Evolutionary conservation across 2,797 vertebrate genomes (phyloP).

Genomic region (Melopsittacus undulatus): DNA sequence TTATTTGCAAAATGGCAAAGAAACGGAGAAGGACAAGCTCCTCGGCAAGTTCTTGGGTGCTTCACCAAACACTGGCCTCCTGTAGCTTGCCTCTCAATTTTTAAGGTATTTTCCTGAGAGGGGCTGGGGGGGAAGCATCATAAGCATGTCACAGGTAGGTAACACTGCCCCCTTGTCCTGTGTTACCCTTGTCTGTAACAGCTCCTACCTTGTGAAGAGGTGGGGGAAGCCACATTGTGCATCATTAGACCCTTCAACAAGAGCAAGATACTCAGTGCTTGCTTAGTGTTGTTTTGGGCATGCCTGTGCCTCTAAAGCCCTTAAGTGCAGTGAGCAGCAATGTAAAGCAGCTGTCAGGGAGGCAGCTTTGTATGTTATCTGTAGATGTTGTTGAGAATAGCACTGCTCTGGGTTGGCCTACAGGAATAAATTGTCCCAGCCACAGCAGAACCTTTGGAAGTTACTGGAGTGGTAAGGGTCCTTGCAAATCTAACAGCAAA

Average conservation of each 20-base stretch:
- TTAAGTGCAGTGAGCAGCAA: neutral
- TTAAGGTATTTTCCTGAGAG: neutral
- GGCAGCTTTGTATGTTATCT: neutral
- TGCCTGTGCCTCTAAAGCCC: neutral
- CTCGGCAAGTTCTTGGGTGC: neutral
- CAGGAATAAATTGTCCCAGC: neutral
- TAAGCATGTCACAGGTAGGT: neutral
- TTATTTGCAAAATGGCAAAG: neutral
- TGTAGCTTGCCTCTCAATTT: neutral
- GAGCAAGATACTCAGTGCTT: neutral
- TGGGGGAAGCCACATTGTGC: fast-evolving
- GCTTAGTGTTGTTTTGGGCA: neutral
- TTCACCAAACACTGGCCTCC: neutral
- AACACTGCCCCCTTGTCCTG: neutral
- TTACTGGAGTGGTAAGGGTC: neutral
- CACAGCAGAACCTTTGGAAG: neutral
- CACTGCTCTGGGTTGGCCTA: neutral
- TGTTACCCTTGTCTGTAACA: fast-evolving
- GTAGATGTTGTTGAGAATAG: neutral
- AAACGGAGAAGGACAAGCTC: neutral
- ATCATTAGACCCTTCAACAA: neutral
- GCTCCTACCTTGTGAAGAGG: neutral
- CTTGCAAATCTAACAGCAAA: neutral
- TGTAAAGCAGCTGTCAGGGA: neutral
- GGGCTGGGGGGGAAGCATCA: neutral